A percentile compares a stretch with the other conserved stretches of the same genome.
Conservation (phyloP, 64 coral and sea anemone species). For the Dendrophyllia cribrosa region DNA sequence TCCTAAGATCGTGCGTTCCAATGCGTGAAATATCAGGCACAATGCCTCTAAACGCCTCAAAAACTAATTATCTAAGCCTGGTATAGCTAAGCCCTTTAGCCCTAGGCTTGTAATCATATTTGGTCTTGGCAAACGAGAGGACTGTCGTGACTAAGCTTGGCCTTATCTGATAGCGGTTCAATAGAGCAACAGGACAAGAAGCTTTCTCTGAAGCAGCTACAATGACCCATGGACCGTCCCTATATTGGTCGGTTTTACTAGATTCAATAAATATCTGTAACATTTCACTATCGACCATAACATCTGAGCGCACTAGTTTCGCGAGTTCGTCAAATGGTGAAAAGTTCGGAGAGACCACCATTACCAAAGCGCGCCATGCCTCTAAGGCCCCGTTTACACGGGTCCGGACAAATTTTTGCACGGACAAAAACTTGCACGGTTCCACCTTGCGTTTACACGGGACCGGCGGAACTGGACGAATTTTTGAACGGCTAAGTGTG, state of each 20-base stretch:
- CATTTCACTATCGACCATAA: not conserved
- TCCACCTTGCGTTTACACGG: too few species aligned
- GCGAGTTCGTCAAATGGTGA: not conserved
- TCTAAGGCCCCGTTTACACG: too few species aligned
- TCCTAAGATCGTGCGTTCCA: slow-evolving; percentile 8
- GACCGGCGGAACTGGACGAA: too few species aligned
- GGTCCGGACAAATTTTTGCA: too few species aligned
- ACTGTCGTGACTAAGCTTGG: not conserved
- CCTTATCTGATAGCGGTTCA: slow-evolving; percentile 6
- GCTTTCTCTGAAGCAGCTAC: slow-evolving; percentile 16
- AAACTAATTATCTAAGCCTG: not conserved
- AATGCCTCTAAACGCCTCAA: slow-evolving; percentile 16
- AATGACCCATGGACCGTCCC: not conserved
- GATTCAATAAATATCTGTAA: slow-evolving; percentile 5
- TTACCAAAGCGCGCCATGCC: not conserved
- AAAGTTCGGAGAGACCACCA: not conserved
- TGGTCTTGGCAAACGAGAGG: slow-evolving; percentile 11
- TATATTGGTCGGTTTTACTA: slow-evolving; percentile 10
- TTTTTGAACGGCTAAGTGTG: too few species aligned
- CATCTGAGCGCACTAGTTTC: slow-evolving; percentile 3
- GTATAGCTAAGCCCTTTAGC: slow-evolving; percentile 16
- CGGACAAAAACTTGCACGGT: too few species aligned
- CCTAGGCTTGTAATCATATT: slow-evolving; percentile 14
- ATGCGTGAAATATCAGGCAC: not conserved
- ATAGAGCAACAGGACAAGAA: not conserved